Base-by-base conservation (phyloP, 1,140 invertebrate genomes). In the Meloidogyne chitwoodi region DNA sequence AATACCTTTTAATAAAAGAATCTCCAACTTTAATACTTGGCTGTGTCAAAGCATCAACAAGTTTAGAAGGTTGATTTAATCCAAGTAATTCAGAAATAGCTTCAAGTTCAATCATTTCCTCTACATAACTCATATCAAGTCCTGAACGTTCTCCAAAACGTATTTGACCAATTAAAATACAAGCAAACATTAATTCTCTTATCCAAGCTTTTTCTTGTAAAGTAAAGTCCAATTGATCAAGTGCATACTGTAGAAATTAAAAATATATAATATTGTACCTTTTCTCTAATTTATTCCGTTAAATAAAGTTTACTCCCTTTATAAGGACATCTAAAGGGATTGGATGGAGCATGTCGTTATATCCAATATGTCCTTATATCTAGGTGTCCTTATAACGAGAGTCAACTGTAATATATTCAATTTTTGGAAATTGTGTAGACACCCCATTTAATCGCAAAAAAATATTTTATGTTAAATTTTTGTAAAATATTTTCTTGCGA, bases 111-210 rank as follows among this genome's bases (percentile, higher is more conserved):
- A 74, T 44, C 79, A 92, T 94, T 85, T 95, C 94, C 88, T 98
- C 96, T 85, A 95, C 92, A 90, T 97, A 96, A 89, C 95, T 96
- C 90, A 98, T 95, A 90, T 99, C 96, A 89, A 97, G 94, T 88
- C 95, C 93, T 92, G 94, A 94, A 90, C 95, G 93, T 90, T 98
- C 96, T 89, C 98, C 98, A 93, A 98, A 99, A 90, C 97, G 97
- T 92, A 98, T 83, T 78, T 88, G 85, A 77, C 89, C 90, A 77
- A 98, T 96, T 89, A 97, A 94, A 92, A 98, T 94, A 88, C 98
- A 94, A 88, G 93, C 90, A 84, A 93, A 93, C 79, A 94, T 95
- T 89, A 96, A 93, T 89, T 93, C 95, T 92, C 96, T 97, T 85
- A 98, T 93, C 88, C 95, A 91, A 85, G 93, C 90, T 90, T 97